Conservation (phyloP, 1,140 invertebrate species). For the Meloidogyne chitwoodi region DNA sequence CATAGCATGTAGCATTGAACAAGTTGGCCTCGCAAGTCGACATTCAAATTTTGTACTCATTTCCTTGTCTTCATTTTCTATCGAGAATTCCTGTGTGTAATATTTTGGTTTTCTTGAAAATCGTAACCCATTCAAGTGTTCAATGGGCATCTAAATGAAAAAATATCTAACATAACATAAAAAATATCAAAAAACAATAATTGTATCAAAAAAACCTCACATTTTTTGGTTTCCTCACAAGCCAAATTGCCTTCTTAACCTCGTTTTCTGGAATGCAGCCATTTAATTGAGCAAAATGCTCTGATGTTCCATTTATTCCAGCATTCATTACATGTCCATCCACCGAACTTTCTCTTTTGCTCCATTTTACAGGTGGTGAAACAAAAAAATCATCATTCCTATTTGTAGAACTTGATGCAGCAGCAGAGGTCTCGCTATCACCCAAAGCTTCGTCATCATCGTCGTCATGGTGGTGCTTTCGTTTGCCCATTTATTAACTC, state of each 20-base stretch:
- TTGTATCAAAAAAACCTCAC: background rate
- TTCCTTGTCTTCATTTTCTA: background rate
- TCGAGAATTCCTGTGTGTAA: background rate
- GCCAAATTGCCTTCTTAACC: conserved; percentile 9
- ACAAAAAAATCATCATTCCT: background rate
- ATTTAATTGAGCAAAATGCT: background rate
- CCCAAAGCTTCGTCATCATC: background rate
- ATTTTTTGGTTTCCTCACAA: conserved; percentile 23
- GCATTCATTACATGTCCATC: background rate
- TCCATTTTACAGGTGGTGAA: background rate
- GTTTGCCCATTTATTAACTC: background rate
- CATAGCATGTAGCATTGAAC: conserved; percentile 26
- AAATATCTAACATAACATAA: conserved; percentile 1
- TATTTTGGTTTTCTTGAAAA: conserved; percentile 29
- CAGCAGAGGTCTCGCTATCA: background rate
- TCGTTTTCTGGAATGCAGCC: background rate
- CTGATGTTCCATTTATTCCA: conserved; percentile 4
- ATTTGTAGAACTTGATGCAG: background rate
- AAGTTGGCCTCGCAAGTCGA: conserved; percentile 10
- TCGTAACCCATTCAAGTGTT: conserved; percentile 20
- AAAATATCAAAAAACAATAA: too few relatives aligned
- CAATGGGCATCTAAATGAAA: conserved; percentile 27
- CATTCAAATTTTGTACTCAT: conserved; percentile 10
- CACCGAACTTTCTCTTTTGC: background rate
- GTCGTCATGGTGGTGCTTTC: background rate